Evolutionary conservation across 1,140 invertebrate species (phyloP).

Genomic region (Zaprionus lachaisei): DNA sequence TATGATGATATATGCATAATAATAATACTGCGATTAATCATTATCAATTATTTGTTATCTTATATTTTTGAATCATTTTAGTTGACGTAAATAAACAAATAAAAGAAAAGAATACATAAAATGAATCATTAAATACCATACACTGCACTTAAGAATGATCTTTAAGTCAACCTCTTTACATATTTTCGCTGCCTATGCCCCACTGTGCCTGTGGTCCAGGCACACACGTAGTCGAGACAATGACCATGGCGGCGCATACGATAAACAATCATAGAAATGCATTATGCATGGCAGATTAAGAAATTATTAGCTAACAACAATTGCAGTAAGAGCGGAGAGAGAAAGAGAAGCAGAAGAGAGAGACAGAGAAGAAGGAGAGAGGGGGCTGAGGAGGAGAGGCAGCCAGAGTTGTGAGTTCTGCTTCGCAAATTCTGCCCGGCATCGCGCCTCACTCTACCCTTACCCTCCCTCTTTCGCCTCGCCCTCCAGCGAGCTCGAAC

Average conservation of each 20-base stretch:
- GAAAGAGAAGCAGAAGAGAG: neutral
- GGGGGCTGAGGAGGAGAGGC: neutral
- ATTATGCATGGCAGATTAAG: constrained; percentile 78
- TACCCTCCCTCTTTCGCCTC: too few species aligned
- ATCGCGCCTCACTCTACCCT: neutral
- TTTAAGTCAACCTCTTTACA: too few species aligned
- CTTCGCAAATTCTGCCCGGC: constrained; percentile 17
- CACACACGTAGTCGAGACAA: constrained; percentile 44
- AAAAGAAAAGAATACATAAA: too few species aligned
- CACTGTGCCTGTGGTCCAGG: neutral
- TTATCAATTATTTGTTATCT: too few species aligned
- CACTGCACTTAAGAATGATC: too few species aligned
- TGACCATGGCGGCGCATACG: constrained; percentile 66
- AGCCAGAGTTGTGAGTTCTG: constrained; percentile 14
- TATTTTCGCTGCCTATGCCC: neutral
- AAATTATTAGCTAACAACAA: constrained; percentile 70
- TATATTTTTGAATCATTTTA: too few species aligned
- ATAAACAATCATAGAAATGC: constrained; percentile 77
- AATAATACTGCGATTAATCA: too few species aligned
- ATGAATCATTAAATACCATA: too few species aligned
- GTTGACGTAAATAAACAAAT: too few species aligned
- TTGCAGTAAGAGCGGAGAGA: constrained; percentile 7
- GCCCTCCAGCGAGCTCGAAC: neutral
- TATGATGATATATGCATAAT: too few species aligned
- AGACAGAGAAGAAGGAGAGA: neutral